Evolutionary conservation across 2,113 vertebrate species (phyloP).

Genomic region (Archilochus colubris): DNA sequence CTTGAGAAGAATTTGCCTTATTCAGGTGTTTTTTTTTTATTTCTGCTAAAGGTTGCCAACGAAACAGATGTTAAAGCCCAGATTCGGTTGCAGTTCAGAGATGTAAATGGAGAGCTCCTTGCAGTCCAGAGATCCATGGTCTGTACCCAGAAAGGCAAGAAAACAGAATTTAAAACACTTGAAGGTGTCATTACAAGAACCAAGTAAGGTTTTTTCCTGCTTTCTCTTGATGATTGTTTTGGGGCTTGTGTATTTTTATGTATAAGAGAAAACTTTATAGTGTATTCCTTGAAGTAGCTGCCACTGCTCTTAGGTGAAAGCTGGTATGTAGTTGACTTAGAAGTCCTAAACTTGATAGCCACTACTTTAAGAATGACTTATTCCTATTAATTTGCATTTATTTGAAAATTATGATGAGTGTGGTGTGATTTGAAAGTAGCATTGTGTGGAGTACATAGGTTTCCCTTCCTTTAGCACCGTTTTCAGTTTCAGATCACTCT

Average conservation of each 20-base stretch:
- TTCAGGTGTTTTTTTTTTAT: not conserved
- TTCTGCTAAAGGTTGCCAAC: slow-evolving; percentile 84
- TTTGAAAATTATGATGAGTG: not conserved
- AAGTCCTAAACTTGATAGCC: not conserved
- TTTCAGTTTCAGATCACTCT: not conserved
- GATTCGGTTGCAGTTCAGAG: slow-evolving; percentile 90
- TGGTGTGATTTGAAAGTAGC: not conserved
- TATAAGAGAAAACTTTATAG: not conserved
- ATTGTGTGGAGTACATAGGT: not conserved
- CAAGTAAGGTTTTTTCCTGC: slow-evolving; percentile 79
- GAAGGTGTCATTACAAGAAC: slow-evolving; percentile 91
- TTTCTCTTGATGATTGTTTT: not conserved
- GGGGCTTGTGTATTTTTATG: not conserved
- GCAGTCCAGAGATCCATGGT: slow-evolving; percentile 93
- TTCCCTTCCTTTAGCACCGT: not conserved
- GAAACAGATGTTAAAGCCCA: slow-evolving; percentile 96
- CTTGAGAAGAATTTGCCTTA: not conserved
- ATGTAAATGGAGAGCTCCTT: slow-evolving; percentile 86
- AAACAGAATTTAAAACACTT: slow-evolving; percentile 92
- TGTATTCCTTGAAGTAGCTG: not conserved
- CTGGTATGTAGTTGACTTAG: not conserved
- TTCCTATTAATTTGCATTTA: not conserved
- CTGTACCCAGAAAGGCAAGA: slow-evolving; percentile 93
- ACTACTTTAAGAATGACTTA: not conserved
- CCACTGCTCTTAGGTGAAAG: not conserved